These are phyloP conservation scores for Anolis carolinensis DNA, from an alignment of 2,113 vertebrate species.

Conservation along the genomic window DNA sequence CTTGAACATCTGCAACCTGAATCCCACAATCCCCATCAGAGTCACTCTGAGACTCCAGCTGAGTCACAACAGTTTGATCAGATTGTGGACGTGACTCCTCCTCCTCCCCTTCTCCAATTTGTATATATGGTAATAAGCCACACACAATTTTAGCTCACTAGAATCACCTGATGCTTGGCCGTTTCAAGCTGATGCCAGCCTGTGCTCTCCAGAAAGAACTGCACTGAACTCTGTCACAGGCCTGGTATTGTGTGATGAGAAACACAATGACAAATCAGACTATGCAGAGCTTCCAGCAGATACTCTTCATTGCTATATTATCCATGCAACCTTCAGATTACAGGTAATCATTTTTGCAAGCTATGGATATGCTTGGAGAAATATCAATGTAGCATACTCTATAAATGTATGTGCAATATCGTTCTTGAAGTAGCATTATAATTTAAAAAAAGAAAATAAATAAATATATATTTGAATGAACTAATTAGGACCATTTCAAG, in stretches of 20 bases:
- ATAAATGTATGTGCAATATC: background rate
- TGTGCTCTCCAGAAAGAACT: conserved; percentile 61
- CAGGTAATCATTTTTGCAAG: conserved; percentile 53
- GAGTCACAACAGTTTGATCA: background rate
- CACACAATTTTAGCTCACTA: conserved; percentile 35
- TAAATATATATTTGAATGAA: background rate
- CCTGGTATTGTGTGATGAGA: conserved; percentile 1
- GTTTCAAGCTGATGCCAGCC: conserved; percentile 48
- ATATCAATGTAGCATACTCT: rapidly evolving
- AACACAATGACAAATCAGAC: background rate
- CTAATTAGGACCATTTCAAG: background rate
- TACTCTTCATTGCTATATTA: conserved; percentile 3
- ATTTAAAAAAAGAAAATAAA: background rate
- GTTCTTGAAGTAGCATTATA: background rate
- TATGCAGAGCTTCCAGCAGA: background rate
- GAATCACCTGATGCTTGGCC: conserved; percentile 54
- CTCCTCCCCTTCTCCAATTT: background rate
- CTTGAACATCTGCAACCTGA: no score
- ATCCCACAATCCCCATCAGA: no score
- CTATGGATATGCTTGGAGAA: background rate
- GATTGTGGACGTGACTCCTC: conserved; percentile 15
- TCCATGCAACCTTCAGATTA: conserved; percentile 8
- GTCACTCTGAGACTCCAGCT: no score
- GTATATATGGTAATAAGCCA: background rate
- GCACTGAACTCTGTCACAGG: conserved; percentile 27